Base-by-base conservation (phyloP, 2,888 invertebrate species). In the Dendrolimus houi region DNA sequence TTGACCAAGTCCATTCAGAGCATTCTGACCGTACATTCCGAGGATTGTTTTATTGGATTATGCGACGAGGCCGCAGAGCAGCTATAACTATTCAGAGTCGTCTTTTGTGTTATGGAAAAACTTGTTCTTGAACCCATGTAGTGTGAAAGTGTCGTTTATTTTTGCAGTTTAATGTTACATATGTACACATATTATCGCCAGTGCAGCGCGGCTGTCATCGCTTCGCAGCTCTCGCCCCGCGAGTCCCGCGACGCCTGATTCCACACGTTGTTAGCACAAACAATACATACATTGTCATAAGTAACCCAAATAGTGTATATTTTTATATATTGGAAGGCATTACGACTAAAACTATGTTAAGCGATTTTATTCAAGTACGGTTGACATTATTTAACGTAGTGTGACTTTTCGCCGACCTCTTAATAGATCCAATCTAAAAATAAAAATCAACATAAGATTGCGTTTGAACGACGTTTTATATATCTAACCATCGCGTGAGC, bases 91-190 rank as follows among this genome's bases (percentile, higher is more conserved):
- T 90, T 90, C 90, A 90, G 87, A 85, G 90, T 88, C 83, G 89
- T 88, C 90, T 90, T 89, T 90, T 90, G 89, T 90, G 90, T 90
- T 90, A 90, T 90, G 90, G 90, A 90, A 90, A 90, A 90, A 90
- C 90, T 90, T 90, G 90, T 90, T 90, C 85, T 89, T 87, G 87
- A 88, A 88, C 85, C 89, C 88, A 87, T 90, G 90, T 90, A 90
- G 90, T 90, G 90, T 90, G 90, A 90, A 90, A 87, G 82, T 82
- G 74, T 89, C 83, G 78, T 90, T 90, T 90, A 90, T 90, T 90
- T 90, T 81, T 87, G 88, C 89, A 85, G 88, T 87, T 90, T 89
- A 90, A 89, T 87, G 87, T 89, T 89, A 90, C 90, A 90, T 90
- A 90, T 90, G 90, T 90, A 90, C 89, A 89, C 89, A 89, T 88